phyloP scores from a whole-genome alignment of 1,140 invertebrate species.

The Asobara japonica region DNA sequence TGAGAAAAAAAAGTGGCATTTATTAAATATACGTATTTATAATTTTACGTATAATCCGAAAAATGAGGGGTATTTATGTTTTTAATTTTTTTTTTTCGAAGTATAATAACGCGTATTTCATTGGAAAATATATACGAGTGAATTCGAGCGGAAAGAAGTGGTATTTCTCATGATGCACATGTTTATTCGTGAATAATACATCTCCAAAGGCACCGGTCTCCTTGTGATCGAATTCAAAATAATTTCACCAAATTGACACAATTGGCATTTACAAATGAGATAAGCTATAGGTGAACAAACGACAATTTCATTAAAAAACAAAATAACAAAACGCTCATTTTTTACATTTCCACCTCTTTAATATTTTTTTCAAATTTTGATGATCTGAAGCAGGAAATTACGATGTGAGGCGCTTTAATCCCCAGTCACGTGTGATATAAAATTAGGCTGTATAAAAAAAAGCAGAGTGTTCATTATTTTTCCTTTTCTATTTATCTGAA shows the following conservation, averaged over 20 bases:
- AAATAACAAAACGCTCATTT: neutral
- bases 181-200: slow-evolving; percentile 4
- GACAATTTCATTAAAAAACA: neutral
- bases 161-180: neutral
- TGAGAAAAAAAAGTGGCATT: neutral
- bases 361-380: neutral
- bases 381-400: slow-evolving; percentile 36
- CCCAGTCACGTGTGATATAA: slow-evolving; percentile 53
- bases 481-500: slow-evolving; percentile 26
- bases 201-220: slow-evolving; percentile 30
- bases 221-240: slow-evolving; percentile 20
- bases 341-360: neutral
- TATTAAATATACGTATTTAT: neutral
- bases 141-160: slow-evolving; percentile 5
- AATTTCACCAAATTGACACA: neutral
- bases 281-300: slow-evolving; percentile 6
- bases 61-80: neutral
- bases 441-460: slow-evolving; percentile 61
- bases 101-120: neutral
- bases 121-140: neutral
- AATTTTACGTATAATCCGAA: neutral
- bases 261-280: neutral
- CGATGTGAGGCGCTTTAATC: slow-evolving; percentile 38
- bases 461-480: too few relatives aligned
- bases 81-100: neutral